Evolutionary conservation across 2,888 invertebrate species (phyloP).

Genomic region (Drosophila helvetica): DNA sequence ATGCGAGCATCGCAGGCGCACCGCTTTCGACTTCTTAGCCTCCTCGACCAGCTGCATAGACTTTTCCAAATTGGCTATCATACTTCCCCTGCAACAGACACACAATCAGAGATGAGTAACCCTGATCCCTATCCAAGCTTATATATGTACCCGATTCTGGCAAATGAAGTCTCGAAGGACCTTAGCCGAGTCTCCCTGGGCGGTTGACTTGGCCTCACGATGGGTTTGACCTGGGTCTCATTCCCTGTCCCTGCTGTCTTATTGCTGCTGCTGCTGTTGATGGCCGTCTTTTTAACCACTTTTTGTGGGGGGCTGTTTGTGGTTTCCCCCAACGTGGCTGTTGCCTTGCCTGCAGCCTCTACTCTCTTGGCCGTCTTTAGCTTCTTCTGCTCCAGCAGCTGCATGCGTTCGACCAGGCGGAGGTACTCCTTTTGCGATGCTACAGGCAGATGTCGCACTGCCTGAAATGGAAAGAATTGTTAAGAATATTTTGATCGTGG

Average conservation of each 20-base stretch:
- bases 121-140: neutral
- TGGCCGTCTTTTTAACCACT: neutral
- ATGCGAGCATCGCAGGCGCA: constrained; percentile 73
- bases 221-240: neutral
- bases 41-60: constrained; percentile 78
- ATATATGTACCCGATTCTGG: constrained; percentile 75
- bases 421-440: constrained; percentile 83
- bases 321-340: neutral
- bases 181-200: constrained; percentile 67
- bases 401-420: constrained; percentile 82
- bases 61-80: constrained; percentile 80
- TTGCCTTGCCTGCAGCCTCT: neutral
- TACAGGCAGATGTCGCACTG: constrained; percentile 82
- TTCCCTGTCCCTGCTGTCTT: neutral
- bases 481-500: no score
- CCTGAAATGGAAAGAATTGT: constrained; percentile 58
- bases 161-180: constrained; percentile 79
- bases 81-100: constrained; percentile 65
- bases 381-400: constrained; percentile 79
- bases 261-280: neutral
- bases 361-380: constrained; percentile 3
- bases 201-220: constrained; percentile 18
- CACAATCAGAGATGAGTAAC: constrained; percentile 3
- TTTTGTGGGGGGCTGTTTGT: neutral
- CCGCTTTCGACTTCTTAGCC: constrained; percentile 77